These are phyloP conservation scores for Crematogaster levior DNA, from an alignment of 2,888 invertebrate species.

Conservation along the genomic window DNA sequence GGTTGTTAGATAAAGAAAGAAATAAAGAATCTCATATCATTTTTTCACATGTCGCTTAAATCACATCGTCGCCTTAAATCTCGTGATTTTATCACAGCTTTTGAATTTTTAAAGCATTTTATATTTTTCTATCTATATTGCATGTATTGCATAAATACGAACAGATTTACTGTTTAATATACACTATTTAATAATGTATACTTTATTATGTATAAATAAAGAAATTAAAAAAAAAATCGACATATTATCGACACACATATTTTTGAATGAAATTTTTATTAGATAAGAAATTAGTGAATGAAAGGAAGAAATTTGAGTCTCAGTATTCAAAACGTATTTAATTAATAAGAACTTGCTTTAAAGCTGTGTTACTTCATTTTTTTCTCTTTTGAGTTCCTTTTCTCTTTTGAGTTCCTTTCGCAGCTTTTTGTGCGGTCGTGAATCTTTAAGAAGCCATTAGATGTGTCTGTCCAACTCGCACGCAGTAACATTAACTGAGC, in stretches of 20 bases:
- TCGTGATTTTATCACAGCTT: not conserved
- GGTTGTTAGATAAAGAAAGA: no score
- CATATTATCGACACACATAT: not conserved
- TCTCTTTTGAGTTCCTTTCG: not conserved
- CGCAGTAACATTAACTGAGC: slow-evolving; percentile 25
- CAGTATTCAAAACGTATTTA: slow-evolving; percentile 4
- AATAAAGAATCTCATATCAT: not conserved
- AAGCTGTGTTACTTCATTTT: not conserved
- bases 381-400: not conserved
- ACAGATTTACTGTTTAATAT: not conserved
- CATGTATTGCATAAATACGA: not conserved
- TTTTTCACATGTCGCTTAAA: not conserved
- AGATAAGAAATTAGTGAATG: not conserved
- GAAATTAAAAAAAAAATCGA: not conserved
- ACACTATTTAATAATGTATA: slow-evolving; percentile 20
- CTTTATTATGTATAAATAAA: slow-evolving; percentile 28
- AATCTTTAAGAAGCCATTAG: slow-evolving; percentile 46
- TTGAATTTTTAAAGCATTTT: slow-evolving; percentile 5
- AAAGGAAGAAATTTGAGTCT: not conserved
- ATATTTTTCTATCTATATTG: slow-evolving; percentile 38
- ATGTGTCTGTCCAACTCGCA: slow-evolving; percentile 18
- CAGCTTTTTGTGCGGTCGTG: slow-evolving; percentile 10
- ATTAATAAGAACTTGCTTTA: slow-evolving; percentile 8
- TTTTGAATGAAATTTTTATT: not conserved
- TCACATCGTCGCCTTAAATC: not conserved